phyloP scores from a whole-genome alignment of 2,888 invertebrate species.

The Ecliptopera silaceata region DNA sequence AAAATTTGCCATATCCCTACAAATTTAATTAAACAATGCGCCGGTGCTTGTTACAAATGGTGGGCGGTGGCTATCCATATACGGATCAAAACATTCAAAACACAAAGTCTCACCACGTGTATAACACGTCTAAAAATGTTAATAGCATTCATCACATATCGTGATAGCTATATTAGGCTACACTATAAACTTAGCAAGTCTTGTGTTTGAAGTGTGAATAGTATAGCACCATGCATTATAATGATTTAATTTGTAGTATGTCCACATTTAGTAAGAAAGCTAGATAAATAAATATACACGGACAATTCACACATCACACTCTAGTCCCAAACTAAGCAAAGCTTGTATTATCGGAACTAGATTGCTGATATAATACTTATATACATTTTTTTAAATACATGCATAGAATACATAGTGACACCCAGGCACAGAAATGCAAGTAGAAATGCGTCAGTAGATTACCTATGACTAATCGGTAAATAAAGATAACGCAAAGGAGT shows the following conservation, averaged over 20 bases:
- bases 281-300: no score
- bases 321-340: no score
- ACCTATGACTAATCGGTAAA: conserved; percentile 23
- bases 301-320: no score
- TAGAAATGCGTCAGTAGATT: conserved; percentile 8
- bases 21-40: no score
- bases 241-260: no score
- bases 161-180: conserved; percentile 19
- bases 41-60: conserved; percentile 1
- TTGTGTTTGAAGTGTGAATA: conserved; percentile 11
- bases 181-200: conserved; percentile 8
- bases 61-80: conserved; percentile 15
- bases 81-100: conserved; percentile 11
- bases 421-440: neutral
- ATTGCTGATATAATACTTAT: no score
- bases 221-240: conserved; percentile 6
- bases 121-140: conserved; percentile 15
- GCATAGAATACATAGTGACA: no score
- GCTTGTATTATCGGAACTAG: no score
- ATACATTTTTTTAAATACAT: no score
- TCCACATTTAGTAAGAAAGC: neutral
- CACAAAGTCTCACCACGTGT: conserved; percentile 22
- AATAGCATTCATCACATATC: conserved; percentile 17
- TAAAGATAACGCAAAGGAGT: conserved; percentile 22
- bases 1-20: no score